phyloP scores from a whole-genome alignment of 2,113 vertebrate species.

The Heptranchias perlo region DNA sequence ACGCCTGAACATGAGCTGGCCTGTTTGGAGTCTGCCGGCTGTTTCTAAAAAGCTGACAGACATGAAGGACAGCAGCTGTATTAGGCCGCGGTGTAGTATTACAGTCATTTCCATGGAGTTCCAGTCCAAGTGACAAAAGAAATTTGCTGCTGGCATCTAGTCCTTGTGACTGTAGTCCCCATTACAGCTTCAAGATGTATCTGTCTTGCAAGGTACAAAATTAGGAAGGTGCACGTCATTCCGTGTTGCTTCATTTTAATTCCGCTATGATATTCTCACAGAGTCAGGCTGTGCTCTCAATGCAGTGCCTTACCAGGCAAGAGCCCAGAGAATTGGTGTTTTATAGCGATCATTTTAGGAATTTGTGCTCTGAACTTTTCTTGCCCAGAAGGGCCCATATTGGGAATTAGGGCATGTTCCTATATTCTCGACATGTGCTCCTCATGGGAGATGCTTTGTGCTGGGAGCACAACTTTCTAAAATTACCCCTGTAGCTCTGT shows the following conservation, averaged over 20 bases:
- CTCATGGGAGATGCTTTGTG: too few relatives aligned
- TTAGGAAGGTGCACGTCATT: neutral
- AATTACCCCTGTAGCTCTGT: neutral
- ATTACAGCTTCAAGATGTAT: neutral
- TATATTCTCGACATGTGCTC: neutral
- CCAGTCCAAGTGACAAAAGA: neutral
- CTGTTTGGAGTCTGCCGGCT: neutral
- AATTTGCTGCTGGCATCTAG: neutral
- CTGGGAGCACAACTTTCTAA: neutral
- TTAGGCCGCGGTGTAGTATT: neutral
- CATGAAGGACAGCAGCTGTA: neutral
- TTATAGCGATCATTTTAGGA: neutral
- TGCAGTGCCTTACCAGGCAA: neutral
- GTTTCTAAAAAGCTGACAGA: neutral
- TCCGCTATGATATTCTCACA: neutral
- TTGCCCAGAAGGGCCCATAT: neutral
- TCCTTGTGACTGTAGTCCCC: neutral
- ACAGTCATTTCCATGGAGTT: neutral
- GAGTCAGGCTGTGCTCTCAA: neutral
- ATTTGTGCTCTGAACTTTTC: neutral
- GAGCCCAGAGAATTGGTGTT: neutral
- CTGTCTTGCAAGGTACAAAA: neutral
- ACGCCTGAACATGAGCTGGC: neutral
- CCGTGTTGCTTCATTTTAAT: neutral
- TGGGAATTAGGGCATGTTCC: neutral